Evolutionary conservation across 2,888 invertebrate species (phyloP).

Genomic region (Anoplius nigerrimus): DNA sequence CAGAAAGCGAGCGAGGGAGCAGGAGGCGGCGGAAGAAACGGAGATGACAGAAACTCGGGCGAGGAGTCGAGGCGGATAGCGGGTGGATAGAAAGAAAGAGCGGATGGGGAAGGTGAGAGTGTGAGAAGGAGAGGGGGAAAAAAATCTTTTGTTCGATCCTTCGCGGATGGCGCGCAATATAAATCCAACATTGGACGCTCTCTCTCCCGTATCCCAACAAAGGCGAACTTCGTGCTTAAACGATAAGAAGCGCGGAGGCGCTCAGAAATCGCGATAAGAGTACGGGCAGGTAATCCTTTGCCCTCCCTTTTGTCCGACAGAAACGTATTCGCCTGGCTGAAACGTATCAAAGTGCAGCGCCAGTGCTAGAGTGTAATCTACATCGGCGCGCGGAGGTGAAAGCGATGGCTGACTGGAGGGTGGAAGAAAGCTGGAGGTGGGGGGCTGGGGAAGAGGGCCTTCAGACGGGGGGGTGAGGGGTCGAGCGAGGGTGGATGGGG

Average conservation of each 20-base stretch:
- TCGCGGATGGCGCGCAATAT: slow-evolving; percentile 28
- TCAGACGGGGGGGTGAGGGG: too few relatives aligned
- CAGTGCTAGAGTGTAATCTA: background rate
- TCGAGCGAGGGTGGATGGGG: too few relatives aligned
- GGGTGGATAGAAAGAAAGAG: background rate
- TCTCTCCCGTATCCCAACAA: slow-evolving; percentile 33
- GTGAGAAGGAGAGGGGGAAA: background rate
- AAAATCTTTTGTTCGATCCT: slow-evolving; percentile 32
- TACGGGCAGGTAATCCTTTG: slow-evolving; percentile 32
- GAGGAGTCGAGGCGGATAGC: background rate
- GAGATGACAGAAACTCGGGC: background rate
- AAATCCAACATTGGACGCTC: slow-evolving; percentile 40
- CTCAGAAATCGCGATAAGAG: slow-evolving; percentile 48
- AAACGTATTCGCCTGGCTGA: slow-evolving; percentile 26
- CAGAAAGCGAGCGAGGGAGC: background rate
- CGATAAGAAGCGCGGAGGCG: slow-evolving; percentile 24
- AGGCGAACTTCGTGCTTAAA: slow-evolving; percentile 26
- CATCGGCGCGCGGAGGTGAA: background rate
- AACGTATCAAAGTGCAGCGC: background rate
- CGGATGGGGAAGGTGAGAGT: background rate
- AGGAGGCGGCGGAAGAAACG: slow-evolving; percentile 20
- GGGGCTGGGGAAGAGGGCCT: too few relatives aligned
- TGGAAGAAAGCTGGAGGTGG: too few relatives aligned
- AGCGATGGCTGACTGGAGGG: too few relatives aligned
- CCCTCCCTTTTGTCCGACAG: slow-evolving; percentile 34